These are phyloP conservation scores for Scomber colias DNA, from an alignment of 2,113 vertebrate species.

Conservation along the genomic window DNA sequence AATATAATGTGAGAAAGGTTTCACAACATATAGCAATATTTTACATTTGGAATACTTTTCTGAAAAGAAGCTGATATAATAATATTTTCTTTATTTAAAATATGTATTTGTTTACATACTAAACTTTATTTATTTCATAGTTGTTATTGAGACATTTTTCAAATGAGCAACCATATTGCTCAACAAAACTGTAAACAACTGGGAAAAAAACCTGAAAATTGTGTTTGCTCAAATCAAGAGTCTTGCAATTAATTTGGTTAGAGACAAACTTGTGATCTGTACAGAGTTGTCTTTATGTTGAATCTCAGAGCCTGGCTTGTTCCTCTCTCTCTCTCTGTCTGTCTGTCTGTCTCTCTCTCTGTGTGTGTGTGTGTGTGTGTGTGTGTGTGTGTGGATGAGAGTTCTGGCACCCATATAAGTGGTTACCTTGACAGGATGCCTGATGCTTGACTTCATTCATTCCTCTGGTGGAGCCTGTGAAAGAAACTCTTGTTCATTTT, in stretches of 20 bases:
- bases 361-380: neutral
- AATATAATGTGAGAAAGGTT: too few species aligned
- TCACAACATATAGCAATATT: too few species aligned
- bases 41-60: too few species aligned
- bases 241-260: neutral
- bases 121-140: neutral
- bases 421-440: slow-evolving; percentile 6
- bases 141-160: too few species aligned
- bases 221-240: neutral
- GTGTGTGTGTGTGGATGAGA: neutral
- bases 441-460: slow-evolving; percentile 59
- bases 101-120: neutral
- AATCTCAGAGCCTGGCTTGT: slow-evolving; percentile 44
- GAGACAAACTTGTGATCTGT: neutral
- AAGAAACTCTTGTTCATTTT: slow-evolving; percentile 67
- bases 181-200: neutral
- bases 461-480: slow-evolving; percentile 46
- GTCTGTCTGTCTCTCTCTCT: too few species aligned
- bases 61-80: too few species aligned
- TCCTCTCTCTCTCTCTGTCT: neutral
- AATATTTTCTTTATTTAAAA: neutral
- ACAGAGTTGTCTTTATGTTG: slow-evolving; percentile 34
- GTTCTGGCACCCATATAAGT: slow-evolving; percentile 22
- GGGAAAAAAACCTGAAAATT: neutral
- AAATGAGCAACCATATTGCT: neutral